A percentile compares a stretch with the other conserved stretches of the same genome.
Conservation (phyloP, 2,797 vertebrate genomes). For the Syndactyla subalaris region DNA sequence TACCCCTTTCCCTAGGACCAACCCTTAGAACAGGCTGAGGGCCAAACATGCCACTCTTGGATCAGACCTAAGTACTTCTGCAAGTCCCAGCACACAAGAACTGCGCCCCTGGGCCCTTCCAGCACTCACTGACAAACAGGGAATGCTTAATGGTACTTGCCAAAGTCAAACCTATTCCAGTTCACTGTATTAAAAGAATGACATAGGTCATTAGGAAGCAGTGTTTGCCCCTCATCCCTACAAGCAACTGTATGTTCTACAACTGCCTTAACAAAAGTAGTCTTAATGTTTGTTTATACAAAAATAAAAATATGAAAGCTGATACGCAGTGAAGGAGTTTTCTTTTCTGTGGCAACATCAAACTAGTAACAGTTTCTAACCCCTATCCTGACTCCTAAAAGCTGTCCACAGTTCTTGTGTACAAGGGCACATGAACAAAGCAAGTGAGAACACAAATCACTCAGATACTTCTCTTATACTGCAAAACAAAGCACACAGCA, state of each 20-base stretch:
- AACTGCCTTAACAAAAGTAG: slow-evolving; percentile 48
- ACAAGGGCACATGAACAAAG: neutral
- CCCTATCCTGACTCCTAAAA: neutral
- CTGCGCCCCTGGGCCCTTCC: neutral
- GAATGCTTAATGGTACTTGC: neutral
- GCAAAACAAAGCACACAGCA: neutral
- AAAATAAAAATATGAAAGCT: slow-evolving; percentile 51
- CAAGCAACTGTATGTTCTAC: slow-evolving; percentile 34
- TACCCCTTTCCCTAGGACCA: neutral
- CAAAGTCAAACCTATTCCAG: slow-evolving; percentile 12
- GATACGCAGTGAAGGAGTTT: neutral
- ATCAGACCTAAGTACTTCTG: neutral
- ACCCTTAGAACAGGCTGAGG: neutral
- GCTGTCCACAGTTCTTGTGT: neutral
- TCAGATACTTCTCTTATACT: accelerated
- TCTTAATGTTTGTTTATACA: slow-evolving; percentile 44
- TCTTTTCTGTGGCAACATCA: neutral
- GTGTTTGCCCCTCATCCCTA: neutral
- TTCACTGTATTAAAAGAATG: neutral
- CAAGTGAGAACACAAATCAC: neutral
- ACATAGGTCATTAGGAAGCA: neutral
- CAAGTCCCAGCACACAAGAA: neutral
- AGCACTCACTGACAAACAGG: neutral
- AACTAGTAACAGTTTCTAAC: neutral
- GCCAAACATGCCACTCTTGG: neutral